phyloP scores from a whole-genome alignment of 2,797 vertebrate genomes.

The Numenius phaeopus region DNA sequence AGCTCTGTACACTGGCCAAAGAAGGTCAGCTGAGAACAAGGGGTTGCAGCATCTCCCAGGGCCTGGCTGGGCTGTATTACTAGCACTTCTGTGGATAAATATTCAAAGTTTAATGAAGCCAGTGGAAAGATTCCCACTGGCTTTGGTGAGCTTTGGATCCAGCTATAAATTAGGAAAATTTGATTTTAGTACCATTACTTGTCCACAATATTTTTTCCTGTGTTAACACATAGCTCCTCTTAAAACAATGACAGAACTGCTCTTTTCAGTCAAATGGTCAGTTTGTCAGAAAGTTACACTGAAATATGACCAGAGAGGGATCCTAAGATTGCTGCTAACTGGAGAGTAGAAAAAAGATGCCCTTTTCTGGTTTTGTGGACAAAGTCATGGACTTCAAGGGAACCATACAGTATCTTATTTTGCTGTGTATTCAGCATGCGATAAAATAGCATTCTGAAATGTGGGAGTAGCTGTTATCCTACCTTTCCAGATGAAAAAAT shows the following conservation, averaged over 20 bases:
- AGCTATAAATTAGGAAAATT: neutral
- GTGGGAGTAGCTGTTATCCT: neutral
- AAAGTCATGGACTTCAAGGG: neutral
- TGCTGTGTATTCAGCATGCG: neutral
- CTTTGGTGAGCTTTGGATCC: neutral
- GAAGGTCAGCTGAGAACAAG: conserved; percentile 3
- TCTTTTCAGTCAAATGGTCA: neutral
- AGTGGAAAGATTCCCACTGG: conserved; percentile 11
- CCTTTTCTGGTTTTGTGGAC: neutral
- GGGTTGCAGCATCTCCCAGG: conserved; percentile 1
- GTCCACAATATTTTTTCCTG: neutral
- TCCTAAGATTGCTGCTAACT: neutral
- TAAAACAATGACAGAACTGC: neutral
- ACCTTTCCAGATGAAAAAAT: neutral
- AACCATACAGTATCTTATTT: neutral
- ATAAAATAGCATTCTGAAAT: neutral
- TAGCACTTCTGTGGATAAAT: neutral
- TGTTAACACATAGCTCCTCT: neutral
- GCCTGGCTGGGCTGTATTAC: neutral
- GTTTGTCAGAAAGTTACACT: neutral
- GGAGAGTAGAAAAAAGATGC: neutral
- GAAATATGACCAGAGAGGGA: neutral
- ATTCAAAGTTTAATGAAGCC: conserved; percentile 8
- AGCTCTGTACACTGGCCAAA: neutral
- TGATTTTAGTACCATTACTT: conserved; percentile 9